phyloP scores from a whole-genome alignment of 2,113 vertebrate species.

The Phyllostomus discolor region DNA sequence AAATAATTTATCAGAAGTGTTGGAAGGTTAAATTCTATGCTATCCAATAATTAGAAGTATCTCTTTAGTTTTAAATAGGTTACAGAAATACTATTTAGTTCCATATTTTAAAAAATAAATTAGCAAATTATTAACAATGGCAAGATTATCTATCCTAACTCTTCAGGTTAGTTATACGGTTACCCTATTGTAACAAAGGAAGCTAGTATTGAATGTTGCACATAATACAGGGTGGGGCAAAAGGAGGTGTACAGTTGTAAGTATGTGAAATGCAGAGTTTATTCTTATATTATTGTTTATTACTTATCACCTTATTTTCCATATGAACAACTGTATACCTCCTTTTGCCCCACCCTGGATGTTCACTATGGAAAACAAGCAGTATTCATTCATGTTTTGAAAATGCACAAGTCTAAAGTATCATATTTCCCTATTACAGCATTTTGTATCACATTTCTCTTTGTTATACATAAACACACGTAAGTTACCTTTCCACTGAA shows the following conservation, averaged over 20 bases:
- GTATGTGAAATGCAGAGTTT: too few relatives aligned
- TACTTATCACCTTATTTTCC: too few relatives aligned
- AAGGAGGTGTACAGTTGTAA: neutral
- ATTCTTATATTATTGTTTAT: too few relatives aligned
- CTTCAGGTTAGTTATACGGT: neutral
- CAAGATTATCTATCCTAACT: constrained; percentile 4
- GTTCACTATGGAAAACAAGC: neutral
- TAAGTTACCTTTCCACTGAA: constrained; percentile 62
- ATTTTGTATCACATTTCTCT: constrained; percentile 52
- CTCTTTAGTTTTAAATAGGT: neutral
- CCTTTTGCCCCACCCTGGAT: neutral
- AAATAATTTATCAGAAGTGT: neutral
- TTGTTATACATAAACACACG: constrained; percentile 51
- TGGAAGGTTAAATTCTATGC: neutral
- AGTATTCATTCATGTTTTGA: neutral
- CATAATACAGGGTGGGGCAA: neutral
- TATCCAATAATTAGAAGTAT: constrained; percentile 14
- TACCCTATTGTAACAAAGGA: neutral
- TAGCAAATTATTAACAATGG: neutral
- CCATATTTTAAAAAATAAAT: constrained; percentile 29
- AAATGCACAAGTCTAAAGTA: constrained; percentile 44
- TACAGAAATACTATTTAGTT: constrained; percentile 3
- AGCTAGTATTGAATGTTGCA: neutral
- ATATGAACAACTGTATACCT: neutral
- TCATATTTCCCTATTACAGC: constrained; percentile 42